Base-by-base conservation (phyloP, 2,113 vertebrate species). In the Pollachius pollachius region DNA sequence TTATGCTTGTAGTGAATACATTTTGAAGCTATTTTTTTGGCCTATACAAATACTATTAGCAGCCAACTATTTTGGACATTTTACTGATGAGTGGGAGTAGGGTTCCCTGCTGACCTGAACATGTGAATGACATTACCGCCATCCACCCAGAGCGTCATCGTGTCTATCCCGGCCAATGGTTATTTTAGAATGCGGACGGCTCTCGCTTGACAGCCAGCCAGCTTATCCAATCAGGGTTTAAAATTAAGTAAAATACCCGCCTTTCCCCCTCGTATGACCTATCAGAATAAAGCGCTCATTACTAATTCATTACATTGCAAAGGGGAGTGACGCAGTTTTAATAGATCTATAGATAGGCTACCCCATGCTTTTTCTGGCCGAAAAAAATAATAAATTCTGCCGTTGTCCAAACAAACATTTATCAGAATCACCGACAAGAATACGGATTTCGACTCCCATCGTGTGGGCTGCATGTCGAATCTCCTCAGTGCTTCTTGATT, bases 311-410 rank as follows among this genome's bases (percentile, higher is more conserved):
- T 83, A 87, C 75, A 75, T 83, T 6, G 80, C 83, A 78, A 88
- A 90, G 87, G 88, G 86, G 85, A 87, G 87, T 91, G 89, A 91
- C 89, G 89, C 89, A 91, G 89, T 85, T 88, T 75, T 80, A 82
- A 87, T 82, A 84, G 76, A 81, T 79, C 71, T 57, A 25, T 59
- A 81, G 83, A 76, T 77, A 65, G 83, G 85, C 84, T 84, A 86
- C 71, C 41, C 82, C 78, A 23, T 68, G 85, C 64, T 62, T 71
- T 64, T 18, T 7, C 59, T 83, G 77, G 81, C 73, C 77, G 70
- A 70, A 84, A 83, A 84, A 82, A 71, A 78, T 23, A 57, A 52
- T 66, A 48, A 48, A 48, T 48, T 12, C 2, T 4, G 30, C 30
- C 62, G 23, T 8, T 27, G 30, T 34, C 34, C 9, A 64, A 66